Evolutionary conservation across 2,113 vertebrate species (phyloP).

Genomic region (Larimichthys crocea): DNA sequence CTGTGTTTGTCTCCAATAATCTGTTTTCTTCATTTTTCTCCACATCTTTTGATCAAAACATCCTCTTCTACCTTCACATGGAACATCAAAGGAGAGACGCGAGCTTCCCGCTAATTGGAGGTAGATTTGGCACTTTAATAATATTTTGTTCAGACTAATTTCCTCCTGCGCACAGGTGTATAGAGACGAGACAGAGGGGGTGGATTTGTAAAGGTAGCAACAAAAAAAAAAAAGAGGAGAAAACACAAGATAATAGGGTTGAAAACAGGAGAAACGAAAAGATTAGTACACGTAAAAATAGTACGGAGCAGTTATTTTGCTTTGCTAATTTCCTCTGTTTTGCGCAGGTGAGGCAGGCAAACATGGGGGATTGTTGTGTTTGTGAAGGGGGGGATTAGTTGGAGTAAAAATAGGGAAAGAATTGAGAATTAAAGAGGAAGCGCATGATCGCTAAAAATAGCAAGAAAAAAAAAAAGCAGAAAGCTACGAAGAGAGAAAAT

Average conservation of each 20-base stretch:
- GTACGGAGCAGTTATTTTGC: slow-evolving; percentile 39
- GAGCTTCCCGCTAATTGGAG: slow-evolving; percentile 67
- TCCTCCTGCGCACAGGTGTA: slow-evolving; percentile 65
- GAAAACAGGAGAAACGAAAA: neutral
- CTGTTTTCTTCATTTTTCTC: neutral
- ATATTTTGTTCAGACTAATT: slow-evolving; percentile 76
- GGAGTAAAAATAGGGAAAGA: slow-evolving; percentile 22
- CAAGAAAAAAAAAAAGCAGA: slow-evolving; percentile 10
- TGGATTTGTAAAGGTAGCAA: slow-evolving; percentile 12
- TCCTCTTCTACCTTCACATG: slow-evolving; percentile 61
- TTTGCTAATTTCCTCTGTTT: slow-evolving; percentile 50
- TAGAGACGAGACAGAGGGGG: neutral
- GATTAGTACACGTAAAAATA: slow-evolving; percentile 59
- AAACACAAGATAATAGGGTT: slow-evolving; percentile 1
- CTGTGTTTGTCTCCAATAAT: slow-evolving; percentile 65
- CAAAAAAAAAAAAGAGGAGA: neutral
- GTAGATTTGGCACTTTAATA: slow-evolving; percentile 62
- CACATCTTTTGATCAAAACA: slow-evolving; percentile 60
- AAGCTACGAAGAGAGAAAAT: slow-evolving; percentile 22
- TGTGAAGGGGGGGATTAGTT: slow-evolving; percentile 8
- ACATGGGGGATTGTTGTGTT: neutral
- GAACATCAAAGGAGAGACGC: slow-evolving; percentile 72
- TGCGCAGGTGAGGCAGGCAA: slow-evolving; percentile 22
- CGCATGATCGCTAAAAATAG: slow-evolving; percentile 51
- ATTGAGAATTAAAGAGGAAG: slow-evolving; percentile 30